Percentiles rank a stretch among this genome's conserved stretches.
Conservation (phyloP, 2,113 vertebrate genomes). For the Varanus salvator region DNA sequence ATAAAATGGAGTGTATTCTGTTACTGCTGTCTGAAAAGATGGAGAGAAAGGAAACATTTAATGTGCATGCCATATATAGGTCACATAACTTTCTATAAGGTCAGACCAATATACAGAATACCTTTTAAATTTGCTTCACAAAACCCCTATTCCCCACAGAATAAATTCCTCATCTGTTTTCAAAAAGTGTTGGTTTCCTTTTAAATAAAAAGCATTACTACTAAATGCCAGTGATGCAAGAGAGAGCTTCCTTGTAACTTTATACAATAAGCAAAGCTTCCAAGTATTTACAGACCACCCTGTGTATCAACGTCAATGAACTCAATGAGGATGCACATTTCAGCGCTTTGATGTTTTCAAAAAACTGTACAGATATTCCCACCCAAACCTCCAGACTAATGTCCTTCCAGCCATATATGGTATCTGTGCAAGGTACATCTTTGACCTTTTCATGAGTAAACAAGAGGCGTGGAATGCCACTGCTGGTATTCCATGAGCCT, state of each 20-base stretch:
- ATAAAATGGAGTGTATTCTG: not conserved
- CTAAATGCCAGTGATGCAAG: slow-evolving; percentile 56
- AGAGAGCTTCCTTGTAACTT: slow-evolving; percentile 67
- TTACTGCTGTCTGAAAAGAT: not conserved
- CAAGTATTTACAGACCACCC: slow-evolving; percentile 77
- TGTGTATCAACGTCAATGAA: slow-evolving; percentile 69
- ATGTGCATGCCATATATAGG: not conserved
- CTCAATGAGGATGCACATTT: slow-evolving; percentile 70
- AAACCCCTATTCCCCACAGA: slow-evolving; percentile 12
- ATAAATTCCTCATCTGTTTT: slow-evolving; percentile 42
- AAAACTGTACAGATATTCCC: not conserved
- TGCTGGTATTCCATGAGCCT: slow-evolving; percentile 22
- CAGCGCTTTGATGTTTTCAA: slow-evolving; percentile 70
- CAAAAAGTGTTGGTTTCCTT: slow-evolving; percentile 32
- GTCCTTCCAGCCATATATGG: slow-evolving; percentile 70
- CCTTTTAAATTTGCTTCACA: slow-evolving; percentile 30
- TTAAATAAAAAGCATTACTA: slow-evolving; percentile 47
- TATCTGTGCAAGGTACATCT: slow-evolving; percentile 65
- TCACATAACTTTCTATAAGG: not conserved
- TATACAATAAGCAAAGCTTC: slow-evolving; percentile 73
- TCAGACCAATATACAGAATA: not conserved
- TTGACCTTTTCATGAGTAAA: slow-evolving; percentile 59
- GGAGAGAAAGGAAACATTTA: not conserved
- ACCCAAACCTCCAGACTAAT: slow-evolving; percentile 49
- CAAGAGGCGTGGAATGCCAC: slow-evolving; percentile 9